A percentile compares a stretch with the other conserved stretches of the same genome.
These are phyloP conservation scores for Sebastes itinus DNA, from an alignment of 2,797 vertebrate species.

Conservation along the genomic window DNA sequence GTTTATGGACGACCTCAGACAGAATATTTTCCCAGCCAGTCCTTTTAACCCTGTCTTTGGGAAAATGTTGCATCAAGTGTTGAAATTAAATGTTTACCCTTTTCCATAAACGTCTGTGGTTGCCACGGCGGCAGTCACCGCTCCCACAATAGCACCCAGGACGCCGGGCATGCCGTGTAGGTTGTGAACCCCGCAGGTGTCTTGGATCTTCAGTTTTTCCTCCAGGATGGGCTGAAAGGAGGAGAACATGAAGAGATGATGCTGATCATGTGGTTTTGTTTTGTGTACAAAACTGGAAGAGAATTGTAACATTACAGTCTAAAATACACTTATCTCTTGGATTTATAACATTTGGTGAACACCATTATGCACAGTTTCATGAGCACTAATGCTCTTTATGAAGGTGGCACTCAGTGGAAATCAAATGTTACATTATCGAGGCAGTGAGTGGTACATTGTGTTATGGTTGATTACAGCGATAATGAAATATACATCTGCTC, in stretches of 20 bases:
- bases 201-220: constrained; percentile 87
- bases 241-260: background rate
- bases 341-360: background rate
- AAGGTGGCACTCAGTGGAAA: background rate
- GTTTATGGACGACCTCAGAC: too few species aligned
- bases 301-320: background rate
- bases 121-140: constrained; percentile 80
- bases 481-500: background rate
- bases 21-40: too few species aligned
- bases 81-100: constrained; percentile 78
- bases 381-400: background rate
- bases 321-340: background rate
- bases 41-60: too few species aligned
- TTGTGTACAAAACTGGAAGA: background rate
- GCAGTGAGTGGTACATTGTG: background rate
- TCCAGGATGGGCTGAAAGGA: constrained; percentile 83
- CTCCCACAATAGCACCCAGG: constrained; percentile 87
- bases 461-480: background rate
- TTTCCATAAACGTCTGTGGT: constrained; percentile 80
- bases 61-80: too few species aligned
- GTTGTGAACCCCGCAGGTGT: constrained; percentile 91
- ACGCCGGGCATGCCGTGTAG: constrained; percentile 90
- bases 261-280: background rate
- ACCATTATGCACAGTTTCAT: background rate
- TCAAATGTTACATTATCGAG: background rate